phyloP scores from a whole-genome alignment of 2,797 vertebrate species.

The Characodon lateralis region DNA sequence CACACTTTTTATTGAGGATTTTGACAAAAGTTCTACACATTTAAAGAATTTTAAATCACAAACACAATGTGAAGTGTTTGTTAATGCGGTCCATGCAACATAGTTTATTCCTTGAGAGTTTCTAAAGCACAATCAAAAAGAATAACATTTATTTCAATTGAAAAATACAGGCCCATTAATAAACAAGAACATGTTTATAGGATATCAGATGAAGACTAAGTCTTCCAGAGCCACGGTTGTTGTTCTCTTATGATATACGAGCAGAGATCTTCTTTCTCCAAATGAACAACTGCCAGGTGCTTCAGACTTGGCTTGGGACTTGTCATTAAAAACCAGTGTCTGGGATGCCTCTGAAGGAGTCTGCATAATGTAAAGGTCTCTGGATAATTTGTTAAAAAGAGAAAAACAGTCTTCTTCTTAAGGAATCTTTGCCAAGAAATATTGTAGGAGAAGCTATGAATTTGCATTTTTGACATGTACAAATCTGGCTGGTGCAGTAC shows the following conservation, averaged over 20 bases:
- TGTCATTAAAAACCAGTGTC: background rate
- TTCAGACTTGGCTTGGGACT: constrained; percentile 5
- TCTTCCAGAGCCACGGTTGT: background rate
- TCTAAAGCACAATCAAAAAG: background rate
- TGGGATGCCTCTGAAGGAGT: background rate
- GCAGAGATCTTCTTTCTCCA: constrained; percentile 5
- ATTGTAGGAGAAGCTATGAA: background rate
- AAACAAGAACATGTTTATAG: constrained; percentile 3
- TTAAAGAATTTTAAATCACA: background rate
- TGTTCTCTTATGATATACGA: background rate
- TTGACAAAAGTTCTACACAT: background rate
- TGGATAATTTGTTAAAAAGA: background rate
- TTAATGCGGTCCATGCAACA: background rate
- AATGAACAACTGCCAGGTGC: constrained; percentile 4
- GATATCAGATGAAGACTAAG: background rate
- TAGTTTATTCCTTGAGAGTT: background rate
- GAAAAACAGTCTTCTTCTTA: background rate
- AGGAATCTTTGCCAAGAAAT: background rate
- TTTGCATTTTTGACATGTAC: background rate
- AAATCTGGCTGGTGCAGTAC: no score
- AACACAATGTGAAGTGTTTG: background rate
- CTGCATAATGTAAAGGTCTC: background rate
- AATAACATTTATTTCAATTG: background rate
- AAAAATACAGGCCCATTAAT: background rate
- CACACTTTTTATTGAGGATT: background rate